Evolutionary conservation across 2,113 vertebrate species (phyloP), one percentile per base, ranked within the genome.

Genomic region (Chaetodon auriga): DNA sequence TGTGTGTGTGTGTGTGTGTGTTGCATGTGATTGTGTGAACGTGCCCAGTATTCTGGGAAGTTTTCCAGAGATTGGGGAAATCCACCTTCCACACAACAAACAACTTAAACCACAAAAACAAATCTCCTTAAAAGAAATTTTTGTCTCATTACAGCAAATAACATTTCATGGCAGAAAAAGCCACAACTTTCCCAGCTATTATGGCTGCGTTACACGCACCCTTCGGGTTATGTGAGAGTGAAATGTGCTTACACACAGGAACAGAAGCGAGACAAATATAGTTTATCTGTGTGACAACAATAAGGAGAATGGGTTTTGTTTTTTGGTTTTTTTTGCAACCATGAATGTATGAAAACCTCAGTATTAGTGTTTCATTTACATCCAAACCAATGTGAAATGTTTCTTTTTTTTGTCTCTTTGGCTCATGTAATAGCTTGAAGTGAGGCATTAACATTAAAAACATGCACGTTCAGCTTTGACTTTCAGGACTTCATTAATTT

Each of bases 21-120:
- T 41, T 68, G 73, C 85, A 86, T 86, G 83, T 86, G 84, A 90
- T 87, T 16, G 35, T 78, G 81, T 83, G 80, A 91, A 81, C 51
- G 77, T 75, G 66, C 75, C 69, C 71, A 74, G 60, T 75, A 53
- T 89, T 83, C 90, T 92, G 91, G 87, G 90, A 92, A 86, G 71
- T 79, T 86, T 90, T 92, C 88, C 90, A 93, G 78, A 80, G 62
- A 86, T 86, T 84, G 84, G 84, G 78, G 85, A 89, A 92, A 90
- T 93, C 90, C 87, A 87, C 85, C 83, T 84, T 91, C 82, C 83
- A 88, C 79, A 82, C 79, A 85, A 82, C 86, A 87, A 91, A 88
- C 86, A 91, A 86, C 65, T 77, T n/a, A 57, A 89, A 89, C 91
- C 86, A 84, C 91, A 88, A 87, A 84, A 90, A 91, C 86, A 88